These are phyloP conservation scores for Hippocampus kuda DNA, from an alignment of 2,797 vertebrate genomes.

Conservation along the genomic window DNA sequence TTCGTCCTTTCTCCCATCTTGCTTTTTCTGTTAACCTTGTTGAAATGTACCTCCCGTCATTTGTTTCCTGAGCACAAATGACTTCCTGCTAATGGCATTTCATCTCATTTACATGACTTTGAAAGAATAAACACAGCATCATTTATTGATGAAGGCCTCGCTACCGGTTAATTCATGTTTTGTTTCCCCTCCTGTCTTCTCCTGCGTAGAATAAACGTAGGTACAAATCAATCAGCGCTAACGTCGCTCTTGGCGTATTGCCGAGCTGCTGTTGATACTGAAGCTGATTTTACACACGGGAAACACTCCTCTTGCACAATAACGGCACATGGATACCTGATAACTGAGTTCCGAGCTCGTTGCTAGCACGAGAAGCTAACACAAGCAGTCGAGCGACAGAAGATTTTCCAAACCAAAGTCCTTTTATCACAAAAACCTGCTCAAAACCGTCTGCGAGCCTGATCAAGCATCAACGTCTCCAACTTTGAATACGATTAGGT, in stretches of 20 bases:
- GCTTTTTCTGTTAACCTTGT: background rate
- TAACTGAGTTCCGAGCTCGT: background rate
- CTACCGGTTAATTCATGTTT: constrained; percentile 41
- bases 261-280: constrained; percentile 28
- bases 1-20: constrained; percentile 29
- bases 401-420: too few species aligned
- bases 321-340: background rate
- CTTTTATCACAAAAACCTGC: background rate
- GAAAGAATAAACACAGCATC: constrained; percentile 45
- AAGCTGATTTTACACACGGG: constrained; percentile 33
- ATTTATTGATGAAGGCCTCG: constrained; percentile 54
- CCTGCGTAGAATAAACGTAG: constrained; percentile 25
- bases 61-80: constrained; percentile 14
- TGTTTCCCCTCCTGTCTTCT: constrained; percentile 21
- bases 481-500: too few species aligned
- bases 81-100: constrained; percentile 24
- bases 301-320: background rate
- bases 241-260: constrained; percentile 43
- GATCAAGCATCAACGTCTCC: too few species aligned
- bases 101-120: constrained; percentile 52
- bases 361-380: background rate
- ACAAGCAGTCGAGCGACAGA: background rate
- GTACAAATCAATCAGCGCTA: constrained; percentile 51
- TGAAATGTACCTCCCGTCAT: constrained; percentile 6
- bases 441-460: too few species aligned